Conservation (phyloP, 2,797 vertebrate species). For the Coilia nasus region DNA sequence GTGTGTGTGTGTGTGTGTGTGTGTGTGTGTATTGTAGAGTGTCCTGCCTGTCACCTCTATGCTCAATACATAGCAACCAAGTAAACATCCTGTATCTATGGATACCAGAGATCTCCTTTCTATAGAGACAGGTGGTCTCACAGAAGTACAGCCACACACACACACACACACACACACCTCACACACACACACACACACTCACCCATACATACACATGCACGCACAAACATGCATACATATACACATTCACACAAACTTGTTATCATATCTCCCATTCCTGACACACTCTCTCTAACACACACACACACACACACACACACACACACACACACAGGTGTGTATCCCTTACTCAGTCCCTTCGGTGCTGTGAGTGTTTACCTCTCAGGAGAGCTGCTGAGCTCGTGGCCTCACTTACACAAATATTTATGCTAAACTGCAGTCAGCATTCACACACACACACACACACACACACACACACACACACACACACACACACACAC, state of each 20-base stretch:
- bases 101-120: not conserved
- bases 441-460: not conserved
- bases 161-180: too few species aligned
- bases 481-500: slow-evolving; percentile 1
- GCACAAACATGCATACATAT: not conserved
- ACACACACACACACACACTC: too few species aligned
- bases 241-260: not conserved
- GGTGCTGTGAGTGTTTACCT: not conserved
- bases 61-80: not conserved
- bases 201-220: too few species aligned
- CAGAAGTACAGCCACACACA: not conserved
- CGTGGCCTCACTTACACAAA: slow-evolving; percentile 6
- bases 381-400: not conserved
- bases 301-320: slow-evolving; percentile 2
- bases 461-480: slow-evolving; percentile 3
- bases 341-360: not conserved
- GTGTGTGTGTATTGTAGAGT: not conserved
- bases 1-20: slow-evolving; percentile 16
- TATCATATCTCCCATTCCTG: too few species aligned
- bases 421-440: not conserved
- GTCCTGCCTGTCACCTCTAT: not conserved
- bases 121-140: not conserved
- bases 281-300: not conserved
- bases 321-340: not conserved
- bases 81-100: slow-evolving; percentile 16